Base-by-base conservation (phyloP, 2,888 invertebrate genomes). In the Andricus curvator region DNA sequence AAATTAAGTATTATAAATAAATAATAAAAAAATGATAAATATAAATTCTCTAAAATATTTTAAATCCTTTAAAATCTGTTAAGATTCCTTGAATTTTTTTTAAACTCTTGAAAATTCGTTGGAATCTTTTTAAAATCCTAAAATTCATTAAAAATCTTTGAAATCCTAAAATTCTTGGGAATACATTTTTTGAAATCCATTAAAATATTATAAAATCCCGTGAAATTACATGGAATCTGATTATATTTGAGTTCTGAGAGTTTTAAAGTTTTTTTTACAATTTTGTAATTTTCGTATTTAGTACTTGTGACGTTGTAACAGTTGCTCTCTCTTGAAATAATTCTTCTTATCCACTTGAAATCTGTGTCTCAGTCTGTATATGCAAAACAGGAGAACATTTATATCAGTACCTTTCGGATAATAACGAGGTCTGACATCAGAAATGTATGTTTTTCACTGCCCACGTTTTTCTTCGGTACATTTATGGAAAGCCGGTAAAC, bases 351-450 rank as follows among this genome's bases (percentile, higher is more conserved):
- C 29, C 64, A 29, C 13, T 64, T 64, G 29, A 64, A 29, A 64
- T 64, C 17, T 29, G 64, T 15, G 29, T 29, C 8, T 64, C 29
- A 25, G 22, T 48, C 22, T 68, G 44, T 22, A 17, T 25, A 44
- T 25, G 70, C 29, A 74, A 70, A 51, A 4, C 51, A 37, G 15
- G 41, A 22, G 44, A 68, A 44, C 17, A 11, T 74, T 70, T 67
- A 80, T 81, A 76, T 83, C 51, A 80, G 83, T 86, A 88, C 87
- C 89, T 89, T 87, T 80, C 84, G 85, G 77, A 87, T 86, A 85
- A 90, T 85, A 82, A 83, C 84, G 82, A 89, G 84, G 78, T 81
- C 81, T 81, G 88, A 87, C 88, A 86, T 89, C 84, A 85, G 82
- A 81, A 85, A 85, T 83, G 83, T 79, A 77, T 83, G 85, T 82